Evolutionary conservation across 2,113 vertebrate species (phyloP).

Genomic region (Chrysochloris asiatica): DNA sequence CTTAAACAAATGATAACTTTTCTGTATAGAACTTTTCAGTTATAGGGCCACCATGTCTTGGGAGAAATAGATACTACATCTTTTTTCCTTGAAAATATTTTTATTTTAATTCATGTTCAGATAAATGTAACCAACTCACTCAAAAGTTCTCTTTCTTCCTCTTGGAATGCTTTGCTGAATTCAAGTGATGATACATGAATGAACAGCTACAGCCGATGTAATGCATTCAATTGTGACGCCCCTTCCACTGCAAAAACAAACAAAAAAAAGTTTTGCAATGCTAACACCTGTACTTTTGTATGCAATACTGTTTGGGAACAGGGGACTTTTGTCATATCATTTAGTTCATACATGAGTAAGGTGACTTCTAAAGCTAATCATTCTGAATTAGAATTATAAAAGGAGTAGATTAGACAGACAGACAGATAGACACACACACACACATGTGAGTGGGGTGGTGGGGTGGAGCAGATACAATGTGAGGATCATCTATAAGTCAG

Average conservation of each 20-base stretch:
- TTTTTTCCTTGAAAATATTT: neutral
- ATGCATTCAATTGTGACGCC: neutral
- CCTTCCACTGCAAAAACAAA: no score
- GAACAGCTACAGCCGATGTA: neutral
- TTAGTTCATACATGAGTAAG: neutral
- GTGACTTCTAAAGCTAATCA: neutral
- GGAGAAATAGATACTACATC: neutral
- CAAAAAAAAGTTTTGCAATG: no score
- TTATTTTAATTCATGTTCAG: neutral
- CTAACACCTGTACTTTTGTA: neutral
- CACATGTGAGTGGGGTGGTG: neutral
- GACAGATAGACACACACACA: neutral
- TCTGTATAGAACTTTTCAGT: neutral
- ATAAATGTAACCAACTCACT: neutral
- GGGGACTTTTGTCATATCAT: neutral
- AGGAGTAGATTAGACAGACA: neutral
- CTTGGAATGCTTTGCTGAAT: neutral
- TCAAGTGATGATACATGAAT: neutral
- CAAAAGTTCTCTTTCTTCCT: neutral
- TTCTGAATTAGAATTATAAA: neutral
- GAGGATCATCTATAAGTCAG: neutral
- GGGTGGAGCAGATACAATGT: neutral
- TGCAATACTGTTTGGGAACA: neutral
- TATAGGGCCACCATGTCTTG: neutral
- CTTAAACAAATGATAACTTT: neutral